Percentiles rank a stretch among this genome's conserved stretches.
phyloP scores from a whole-genome alignment of 2,113 vertebrate genomes.

The Mastomys coucha region DNA sequence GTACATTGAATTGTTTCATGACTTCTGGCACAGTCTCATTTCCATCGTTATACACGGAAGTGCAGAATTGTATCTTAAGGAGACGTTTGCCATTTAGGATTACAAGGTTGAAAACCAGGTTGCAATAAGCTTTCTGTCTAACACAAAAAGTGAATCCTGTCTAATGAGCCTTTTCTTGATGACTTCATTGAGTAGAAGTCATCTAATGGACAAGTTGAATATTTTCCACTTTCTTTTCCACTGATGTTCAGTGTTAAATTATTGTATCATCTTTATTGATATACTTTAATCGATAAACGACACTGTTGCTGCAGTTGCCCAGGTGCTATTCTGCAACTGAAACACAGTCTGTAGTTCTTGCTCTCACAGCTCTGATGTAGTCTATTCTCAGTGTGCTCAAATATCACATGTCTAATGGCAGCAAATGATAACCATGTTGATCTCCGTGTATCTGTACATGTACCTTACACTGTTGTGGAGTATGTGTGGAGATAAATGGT shows the following conservation, averaged over 20 bases:
- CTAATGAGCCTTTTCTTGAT: background rate
- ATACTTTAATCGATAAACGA: background rate
- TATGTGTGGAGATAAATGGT: background rate
- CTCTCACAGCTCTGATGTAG: background rate
- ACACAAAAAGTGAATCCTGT: background rate
- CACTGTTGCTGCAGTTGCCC: background rate
- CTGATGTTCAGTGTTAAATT: background rate
- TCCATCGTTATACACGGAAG: background rate
- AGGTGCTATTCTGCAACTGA: background rate
- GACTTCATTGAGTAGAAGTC: background rate
- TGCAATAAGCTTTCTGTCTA: background rate
- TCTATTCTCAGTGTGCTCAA: background rate
- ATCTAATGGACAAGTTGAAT: slow-evolving; percentile 2
- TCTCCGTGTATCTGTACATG: background rate
- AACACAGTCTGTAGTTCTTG: background rate
- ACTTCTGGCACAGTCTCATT: background rate
- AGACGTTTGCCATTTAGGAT: background rate
- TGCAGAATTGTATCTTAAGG: background rate
- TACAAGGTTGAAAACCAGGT: background rate
- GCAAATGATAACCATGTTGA: background rate
- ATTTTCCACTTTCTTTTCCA: background rate
- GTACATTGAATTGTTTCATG: background rate
- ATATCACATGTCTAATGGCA: background rate
- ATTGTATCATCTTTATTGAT: background rate
- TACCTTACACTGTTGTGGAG: background rate